Evolutionary conservation across 1,140 invertebrate genomes (phyloP), one percentile per base, ranked within the genome.

Genomic region (Sinella curviseta): DNA sequence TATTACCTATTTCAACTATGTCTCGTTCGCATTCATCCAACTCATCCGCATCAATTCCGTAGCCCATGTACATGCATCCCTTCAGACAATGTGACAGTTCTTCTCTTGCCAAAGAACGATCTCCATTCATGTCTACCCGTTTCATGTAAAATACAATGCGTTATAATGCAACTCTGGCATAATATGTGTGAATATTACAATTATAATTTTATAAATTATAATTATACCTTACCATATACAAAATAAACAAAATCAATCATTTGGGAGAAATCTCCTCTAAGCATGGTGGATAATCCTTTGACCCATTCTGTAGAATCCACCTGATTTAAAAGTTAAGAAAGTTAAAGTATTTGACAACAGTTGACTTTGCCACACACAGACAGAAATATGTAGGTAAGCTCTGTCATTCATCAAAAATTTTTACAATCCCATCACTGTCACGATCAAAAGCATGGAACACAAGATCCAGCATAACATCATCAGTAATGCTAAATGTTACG

Each of bases 11-110:
- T 81, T 97, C 95, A n/a, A 94, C 91, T 84, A 96, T 88, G 83
- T 97, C 95, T 90, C 93, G 91, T 0, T 95, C 93, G 20, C 93
- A 93, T 88, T 97, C 95, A 84, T 97, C 95, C 0, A 94, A 94
- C 85, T 97, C 95, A 86, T 97, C 95, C 77, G 94, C 93, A 86
- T 86, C 86, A 86, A 82, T 48, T 12, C 74, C 78, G 55, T 77
- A 83, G 24, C 82, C 82, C 24, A 65, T 84, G 12, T 91, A 88
- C 12, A 92, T 78, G 74, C 90, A 91, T 14, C 90, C 91, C 85
- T 92, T 94, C 4, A 97, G 88, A 78, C 97, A 87, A 74, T 92
- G 91, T 85, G 95, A 96, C 90, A 97, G 94, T 86, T 97, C 95
- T 55, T 84, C 83, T 16, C 83, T 33, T 1, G 77, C 78, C 31